Evolutionary conservation across 2,113 vertebrate species (phyloP), one percentile per base, ranked within the genome.

Genomic region (Phocoena phocoena): DNA sequence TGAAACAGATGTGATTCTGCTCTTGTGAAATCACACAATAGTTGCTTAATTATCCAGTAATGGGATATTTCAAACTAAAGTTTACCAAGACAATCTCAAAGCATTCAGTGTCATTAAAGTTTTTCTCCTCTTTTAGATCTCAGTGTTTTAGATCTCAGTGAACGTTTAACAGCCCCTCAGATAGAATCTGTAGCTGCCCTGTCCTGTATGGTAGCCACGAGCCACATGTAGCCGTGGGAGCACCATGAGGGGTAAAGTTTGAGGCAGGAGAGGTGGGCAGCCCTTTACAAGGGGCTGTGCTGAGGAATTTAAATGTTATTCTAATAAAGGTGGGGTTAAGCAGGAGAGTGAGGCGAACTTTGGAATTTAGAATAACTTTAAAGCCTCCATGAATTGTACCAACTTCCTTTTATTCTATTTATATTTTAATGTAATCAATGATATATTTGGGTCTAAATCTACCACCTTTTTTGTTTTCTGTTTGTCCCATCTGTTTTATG

Each of bases 401-500:
- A 68, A 58, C 31, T 88, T 63, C 70, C 33, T 83, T 81, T 88
- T 70, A 31, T 68, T 79, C 96, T 92, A 58, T 89, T 92, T 95
- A 70, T 83, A 88, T 82, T 92, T 88, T 84, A 88, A 92, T 96
- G 58, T 63, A 53, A 73, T 95, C 23, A 63, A 10, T 15, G 77
- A 55, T 88, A 77, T 38, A 84, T 71, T 88, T 71, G 53, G 41
- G 63, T 92, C 88, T 77, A 77, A 76, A 84, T 83, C 38, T 83
- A 77, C 28, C 50, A 82, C 70, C 63, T 86, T 65, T 28, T 81
- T 50, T 79, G 13, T 91, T 60, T 87, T 60, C 81, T 86, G 13
- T 95, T 95, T 92, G 65, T 77, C 47, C 18, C 53, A 84, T 92
- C 83, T 88, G 53, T 84, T 95, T 95, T 79, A 36, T 55, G 77